These are phyloP conservation scores for Euleptes europaea DNA, from an alignment of 2,113 vertebrate species.

Conservation along the genomic window DNA sequence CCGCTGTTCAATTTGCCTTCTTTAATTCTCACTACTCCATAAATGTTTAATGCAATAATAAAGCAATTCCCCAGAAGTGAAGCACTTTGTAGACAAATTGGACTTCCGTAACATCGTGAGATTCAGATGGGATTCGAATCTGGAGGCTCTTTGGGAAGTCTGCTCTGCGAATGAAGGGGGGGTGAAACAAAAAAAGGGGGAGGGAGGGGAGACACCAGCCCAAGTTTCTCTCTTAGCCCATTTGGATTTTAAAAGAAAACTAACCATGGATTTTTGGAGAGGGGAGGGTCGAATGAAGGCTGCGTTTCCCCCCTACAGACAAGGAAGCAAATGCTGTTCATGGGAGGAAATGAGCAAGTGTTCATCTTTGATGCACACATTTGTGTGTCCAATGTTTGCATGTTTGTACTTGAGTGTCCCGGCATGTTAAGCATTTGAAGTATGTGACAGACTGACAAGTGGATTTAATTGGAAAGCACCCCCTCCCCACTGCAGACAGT, in stretches of 20 bases:
- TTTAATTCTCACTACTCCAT: slow-evolving; percentile 71
- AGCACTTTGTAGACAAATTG: slow-evolving; percentile 65
- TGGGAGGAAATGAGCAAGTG: background rate
- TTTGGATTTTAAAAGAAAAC: slow-evolving; percentile 58
- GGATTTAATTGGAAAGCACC: background rate
- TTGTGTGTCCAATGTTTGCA: no score
- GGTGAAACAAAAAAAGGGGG: background rate
- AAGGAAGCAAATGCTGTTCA: no score
- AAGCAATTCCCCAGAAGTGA: slow-evolving; percentile 61
- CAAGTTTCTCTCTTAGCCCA: slow-evolving; percentile 46
- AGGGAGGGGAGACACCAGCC: background rate
- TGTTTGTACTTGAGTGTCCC: background rate
- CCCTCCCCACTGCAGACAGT: background rate
- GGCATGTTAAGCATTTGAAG: background rate
- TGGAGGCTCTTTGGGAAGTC: slow-evolving; percentile 40
- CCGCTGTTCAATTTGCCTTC: slow-evolving; percentile 33
- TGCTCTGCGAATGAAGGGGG: slow-evolving; percentile 56
- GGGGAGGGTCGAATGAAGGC: slow-evolving; percentile 46
- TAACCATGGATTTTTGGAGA: slow-evolving; percentile 59
- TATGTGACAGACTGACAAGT: background rate
- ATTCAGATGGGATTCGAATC: slow-evolving; percentile 63
- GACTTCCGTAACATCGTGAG: slow-evolving; percentile 60
- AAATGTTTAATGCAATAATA: slow-evolving; percentile 75
- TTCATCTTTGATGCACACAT: background rate
- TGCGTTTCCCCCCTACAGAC: slow-evolving; percentile 58